Conservation (phyloP, 2,888 invertebrate genomes). For the Phortica magna region DNA sequence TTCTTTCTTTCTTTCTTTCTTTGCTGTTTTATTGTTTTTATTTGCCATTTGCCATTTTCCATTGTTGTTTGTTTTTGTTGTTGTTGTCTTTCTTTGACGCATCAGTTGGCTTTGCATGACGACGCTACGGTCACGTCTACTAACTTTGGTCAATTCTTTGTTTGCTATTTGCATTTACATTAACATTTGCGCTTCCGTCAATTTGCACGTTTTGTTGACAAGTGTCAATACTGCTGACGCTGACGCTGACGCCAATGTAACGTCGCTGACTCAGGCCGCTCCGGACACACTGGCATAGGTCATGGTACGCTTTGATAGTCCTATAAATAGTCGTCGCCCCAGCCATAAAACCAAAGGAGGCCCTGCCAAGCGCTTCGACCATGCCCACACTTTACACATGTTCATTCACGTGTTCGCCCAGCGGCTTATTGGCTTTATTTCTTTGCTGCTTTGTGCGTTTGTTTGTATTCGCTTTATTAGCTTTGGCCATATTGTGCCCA, state of each 20-base stretch:
- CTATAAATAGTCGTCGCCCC: no score
- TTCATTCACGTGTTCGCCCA: background rate
- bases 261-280: background rate
- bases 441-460: background rate
- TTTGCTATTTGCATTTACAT: conserved; percentile 44
- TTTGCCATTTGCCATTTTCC: background rate
- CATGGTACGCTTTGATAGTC: no score
- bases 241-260: background rate
- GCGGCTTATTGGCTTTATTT: background rate
- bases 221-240: conserved; percentile 14
- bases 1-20: background rate
- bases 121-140: conserved; percentile 45
- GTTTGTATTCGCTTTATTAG: background rate
- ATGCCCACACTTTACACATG: background rate
- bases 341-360: no score
- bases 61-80: conserved; percentile 9
- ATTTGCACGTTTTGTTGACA: conserved; percentile 63
- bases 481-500: background rate
- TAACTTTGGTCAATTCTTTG: conserved; percentile 37
- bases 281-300: no score
- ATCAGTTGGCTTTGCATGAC: conserved; percentile 46
- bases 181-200: conserved; percentile 56
- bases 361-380: no score
- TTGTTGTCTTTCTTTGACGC: conserved; percentile 48
- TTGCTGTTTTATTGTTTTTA: background rate